Evolutionary conservation across 2,797 vertebrate genomes (phyloP), one percentile per base, ranked within the genome.

Genomic region (Darevskia nairensis): DNA sequence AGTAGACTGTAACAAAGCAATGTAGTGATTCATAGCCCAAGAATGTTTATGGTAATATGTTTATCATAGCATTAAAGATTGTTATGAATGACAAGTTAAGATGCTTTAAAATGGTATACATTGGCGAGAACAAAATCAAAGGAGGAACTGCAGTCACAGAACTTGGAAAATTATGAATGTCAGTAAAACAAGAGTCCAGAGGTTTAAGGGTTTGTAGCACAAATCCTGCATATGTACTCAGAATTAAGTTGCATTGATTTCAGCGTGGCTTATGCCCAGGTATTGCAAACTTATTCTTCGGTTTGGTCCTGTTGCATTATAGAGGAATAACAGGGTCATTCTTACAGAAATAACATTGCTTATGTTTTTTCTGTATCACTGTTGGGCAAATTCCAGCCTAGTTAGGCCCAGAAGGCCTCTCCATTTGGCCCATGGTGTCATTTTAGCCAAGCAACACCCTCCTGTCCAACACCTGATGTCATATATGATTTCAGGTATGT

Each of bases 21-120:
- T 39, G 50, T 66, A 80, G 85, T 79, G 77, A 80, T 80, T 80
- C 64, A 41, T 55, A 86, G 76, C 64, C 66, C 44, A 79, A 71
- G 15, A 86, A 80, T 86, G 41, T 71, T 80, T 80, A 80, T 72
- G 66, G 32, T 35, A 80, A 86, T 80, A 79, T 86, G 68, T 80
- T 86, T 86, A 80, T 86, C 68, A 72, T 59, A 21, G 29, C 23
- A 61, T 79, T 79, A 80, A 86, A 50, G n/a, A 41, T n/a, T 21
- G 66, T 41, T 80, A 39, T 86, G 68, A 86, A 80, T 80, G 77
- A 72, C 46, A 80, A 80, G 68, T n/a, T 64, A 32, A 68, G 75
- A 6, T 32, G 29, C 74, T 41, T 29, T 6, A 46, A 23, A 66
- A 85, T 23, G 3, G 39, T 80, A 72, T 72, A 50, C n/a, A 50